Evolutionary conservation across 2,797 vertebrate species (phyloP), one percentile per base, ranked within the genome.

Genomic region (Gobio occitaniae): DNA sequence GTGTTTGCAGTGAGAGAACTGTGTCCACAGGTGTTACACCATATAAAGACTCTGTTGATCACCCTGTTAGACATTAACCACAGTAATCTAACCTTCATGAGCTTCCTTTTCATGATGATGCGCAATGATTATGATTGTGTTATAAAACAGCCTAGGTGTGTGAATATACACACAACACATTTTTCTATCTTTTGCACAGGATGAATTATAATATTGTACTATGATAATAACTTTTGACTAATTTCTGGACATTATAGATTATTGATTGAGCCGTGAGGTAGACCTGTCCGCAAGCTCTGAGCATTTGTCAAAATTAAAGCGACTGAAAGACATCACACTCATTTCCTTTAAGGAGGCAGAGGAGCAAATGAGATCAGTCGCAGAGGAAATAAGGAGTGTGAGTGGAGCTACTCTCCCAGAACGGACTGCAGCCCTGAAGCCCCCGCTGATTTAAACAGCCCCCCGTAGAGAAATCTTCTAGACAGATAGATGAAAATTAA

Each of bases 1-100:
- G 61, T 54, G 61, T 75, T 75, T 66, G 47, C 71, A 52, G 21
- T 65, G 82, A 76, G 41, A 75, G 48, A 75, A 41, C 41, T 77
- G 32, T 74, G 82, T 76, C 25, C 70, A 76, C 50, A 81, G 59
- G 78, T 76, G 72, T 82, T 47, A 77, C 61, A 50, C 29, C 66
- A 84, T n/a, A 84, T 87, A 81, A 87, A 84, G 77, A 25, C 25
- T 80, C 50, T 71, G n/a, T 80, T 84, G 36, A 87, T 84, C 78
- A 82, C 66, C n/a, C 44, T 81, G 83, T 87, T 87, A 87, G 83
- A 81, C 21, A 84, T 87, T 84, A 84, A 87, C 86, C n/a, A 50
- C 29, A 50, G 52, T 74, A 63, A 61, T 66, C 44, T 82, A 76
- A 82, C 44, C 36, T 32, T 41, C 77, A 68, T 13, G 15, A 75